phyloP scores from a whole-genome alignment of 2,888 invertebrate genomes.

The Melieria omissa region DNA sequence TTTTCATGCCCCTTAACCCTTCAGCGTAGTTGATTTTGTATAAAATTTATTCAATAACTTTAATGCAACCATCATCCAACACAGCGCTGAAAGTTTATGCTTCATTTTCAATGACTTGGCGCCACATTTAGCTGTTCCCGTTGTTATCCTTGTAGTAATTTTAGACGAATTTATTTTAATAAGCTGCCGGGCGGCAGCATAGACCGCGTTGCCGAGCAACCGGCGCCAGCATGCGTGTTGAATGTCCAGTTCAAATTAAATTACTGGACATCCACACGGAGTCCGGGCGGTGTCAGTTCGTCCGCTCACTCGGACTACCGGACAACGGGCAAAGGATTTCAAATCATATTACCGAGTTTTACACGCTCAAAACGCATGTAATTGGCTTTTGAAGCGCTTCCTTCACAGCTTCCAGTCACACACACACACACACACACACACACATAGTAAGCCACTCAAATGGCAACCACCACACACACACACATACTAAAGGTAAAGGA shows the following conservation, averaged over 20 bases:
- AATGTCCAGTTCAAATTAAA: too few species aligned
- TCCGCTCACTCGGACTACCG: too few species aligned
- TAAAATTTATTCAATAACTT: too few species aligned
- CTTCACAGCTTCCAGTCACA: neutral
- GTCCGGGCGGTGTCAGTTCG: neutral
- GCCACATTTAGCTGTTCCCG: slow-evolving; percentile 14
- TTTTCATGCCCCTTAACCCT: too few species aligned
- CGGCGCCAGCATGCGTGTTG: neutral
- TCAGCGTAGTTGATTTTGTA: too few species aligned
- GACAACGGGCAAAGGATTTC: slow-evolving; percentile 40
- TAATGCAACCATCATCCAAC: too few species aligned
- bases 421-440: neutral
- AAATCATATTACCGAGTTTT: slow-evolving; percentile 63
- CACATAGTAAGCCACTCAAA: too few species aligned
- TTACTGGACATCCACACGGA: neutral
- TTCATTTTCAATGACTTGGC: too few species aligned
- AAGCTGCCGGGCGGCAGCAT: slow-evolving; percentile 8
- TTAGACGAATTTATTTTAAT: slow-evolving; percentile 39
- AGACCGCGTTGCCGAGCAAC: neutral
- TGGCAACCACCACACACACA: neutral
- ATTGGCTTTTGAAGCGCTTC: slow-evolving; percentile 60
- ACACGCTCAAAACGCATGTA: slow-evolving; percentile 65
- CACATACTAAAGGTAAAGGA: neutral
- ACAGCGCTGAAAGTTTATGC: too few species aligned
- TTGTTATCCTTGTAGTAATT: slow-evolving; percentile 36